These are phyloP conservation scores for Carcharodon carcharias DNA, from an alignment of 2,797 vertebrate species.

Conservation along the genomic window DNA sequence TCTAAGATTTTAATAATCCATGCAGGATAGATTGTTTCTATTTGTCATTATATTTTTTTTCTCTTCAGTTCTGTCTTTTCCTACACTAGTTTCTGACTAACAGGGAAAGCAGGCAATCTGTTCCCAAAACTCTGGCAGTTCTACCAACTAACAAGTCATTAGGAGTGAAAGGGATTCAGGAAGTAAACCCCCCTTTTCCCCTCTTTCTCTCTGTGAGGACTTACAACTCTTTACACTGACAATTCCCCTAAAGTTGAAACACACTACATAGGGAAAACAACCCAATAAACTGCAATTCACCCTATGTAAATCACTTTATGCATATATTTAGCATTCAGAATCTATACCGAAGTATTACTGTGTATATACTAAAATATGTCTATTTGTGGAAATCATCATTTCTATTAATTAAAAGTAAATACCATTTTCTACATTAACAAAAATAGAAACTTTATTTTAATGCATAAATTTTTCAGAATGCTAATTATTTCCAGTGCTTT, in stretches of 20 bases:
- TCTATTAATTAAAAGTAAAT: background rate
- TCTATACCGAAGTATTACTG: background rate
- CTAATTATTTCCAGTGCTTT: constrained; percentile 42
- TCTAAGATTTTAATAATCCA: background rate
- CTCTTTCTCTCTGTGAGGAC: too few species aligned
- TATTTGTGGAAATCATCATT: background rate
- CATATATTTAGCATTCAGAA: background rate
- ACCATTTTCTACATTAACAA: background rate
- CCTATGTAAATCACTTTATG: background rate
- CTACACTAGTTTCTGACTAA: background rate
- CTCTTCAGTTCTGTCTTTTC: background rate
- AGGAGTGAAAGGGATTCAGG: background rate
- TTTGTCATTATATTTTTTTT: background rate
- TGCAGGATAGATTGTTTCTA: background rate
- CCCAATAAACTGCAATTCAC: background rate
- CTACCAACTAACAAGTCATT: background rate
- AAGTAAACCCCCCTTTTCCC: background rate
- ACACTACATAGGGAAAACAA: background rate
- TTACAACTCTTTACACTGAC: background rate
- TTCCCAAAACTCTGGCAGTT: background rate
- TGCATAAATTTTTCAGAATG: constrained; percentile 37
- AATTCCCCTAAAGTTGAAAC: background rate
- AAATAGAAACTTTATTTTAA: constrained; percentile 16
- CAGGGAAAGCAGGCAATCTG: background rate
- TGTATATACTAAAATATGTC: background rate